phyloP scores from a whole-genome alignment of 2,113 vertebrate genomes.

The Trichechus manatus region DNA sequence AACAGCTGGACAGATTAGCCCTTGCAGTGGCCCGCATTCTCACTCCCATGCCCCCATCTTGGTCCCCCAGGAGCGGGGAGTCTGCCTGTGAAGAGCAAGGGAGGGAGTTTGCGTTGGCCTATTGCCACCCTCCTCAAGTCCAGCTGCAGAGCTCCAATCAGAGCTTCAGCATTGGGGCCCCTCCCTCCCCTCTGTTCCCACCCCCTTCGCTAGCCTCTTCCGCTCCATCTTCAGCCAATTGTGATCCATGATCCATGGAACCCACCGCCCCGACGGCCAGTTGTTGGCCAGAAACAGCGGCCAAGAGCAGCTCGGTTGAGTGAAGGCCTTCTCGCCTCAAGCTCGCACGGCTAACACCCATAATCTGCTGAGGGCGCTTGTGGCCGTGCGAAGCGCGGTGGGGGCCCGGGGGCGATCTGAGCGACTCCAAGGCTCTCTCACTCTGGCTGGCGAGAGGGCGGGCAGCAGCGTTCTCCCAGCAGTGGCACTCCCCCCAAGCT shows the following conservation, averaged over 20 bases:
- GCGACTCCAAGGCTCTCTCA: neutral
- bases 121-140: neutral
- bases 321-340: neutral
- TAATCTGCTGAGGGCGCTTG: neutral
- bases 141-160: neutral
- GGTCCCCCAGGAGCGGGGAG: neutral
- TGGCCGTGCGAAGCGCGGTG: neutral
- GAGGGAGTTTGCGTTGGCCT: neutral
- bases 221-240: conserved; percentile 47
- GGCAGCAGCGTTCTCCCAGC: neutral
- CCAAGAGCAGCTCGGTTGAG: neutral
- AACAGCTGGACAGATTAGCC: neutral
- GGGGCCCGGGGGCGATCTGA: neutral
- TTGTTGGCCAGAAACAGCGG: neutral
- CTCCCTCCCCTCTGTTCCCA: neutral
- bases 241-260: neutral
- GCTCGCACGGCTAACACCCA: neutral
- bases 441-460: neutral
- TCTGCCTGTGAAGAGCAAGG: neutral
- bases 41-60: neutral
- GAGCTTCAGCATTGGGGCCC: conserved; percentile 14
- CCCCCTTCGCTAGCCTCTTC: neutral
- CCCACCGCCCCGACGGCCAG: neutral
- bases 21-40: neutral
- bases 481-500: neutral